Evolutionary conservation across 2,113 vertebrate species (phyloP), one percentile per base, ranked within the genome.

Genomic region (Alaudala cheleensis): DNA sequence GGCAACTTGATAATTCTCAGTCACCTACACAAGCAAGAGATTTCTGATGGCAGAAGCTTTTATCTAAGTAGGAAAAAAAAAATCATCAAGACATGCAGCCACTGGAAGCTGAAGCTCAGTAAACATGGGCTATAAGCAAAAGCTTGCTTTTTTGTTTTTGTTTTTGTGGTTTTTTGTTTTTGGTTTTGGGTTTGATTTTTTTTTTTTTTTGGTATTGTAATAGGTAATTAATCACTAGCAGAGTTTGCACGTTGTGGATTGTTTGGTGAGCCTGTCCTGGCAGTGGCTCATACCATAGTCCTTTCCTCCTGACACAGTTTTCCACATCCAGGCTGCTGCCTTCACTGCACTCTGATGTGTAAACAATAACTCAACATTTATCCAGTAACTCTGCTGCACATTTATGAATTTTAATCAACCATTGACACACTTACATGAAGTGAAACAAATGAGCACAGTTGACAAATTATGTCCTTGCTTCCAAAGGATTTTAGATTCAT

Each of bases 371-470:
- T 87, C 73, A 79, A 78, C 40, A 1, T 92, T 86, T 93, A 95
- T 74, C 44, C 56, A 78, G 80, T 81, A 88, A 79, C 51, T 95
- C 58, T 83, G 56, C 76, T 88, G 60, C 71, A 94, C 72, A 77
- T 93, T 90, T 93, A 92, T 95, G 88, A 96, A 97, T 96, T 96
- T 96, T 93, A 94, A 94, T 90, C 81, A 94, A 49, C 56, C 67
- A 71, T 33, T 92, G 90, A 91, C 94, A 96, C 85, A 94, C 90
- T 94, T 94, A 77, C 47, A 90, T 56, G 71, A 94, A 91, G 90
- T 74, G 84, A 92, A 95, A 89, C 54, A 95, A 89, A 94, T 85
- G 81, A 97, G 69, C 85, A 44, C 58, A 85, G 51, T 58, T 95
- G 90, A 88, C 74, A 96, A 95, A 95, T 78, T 47, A 53, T 58